phyloP scores from a whole-genome alignment of 1,140 invertebrate species.

The Drosophila nannoptera region DNA sequence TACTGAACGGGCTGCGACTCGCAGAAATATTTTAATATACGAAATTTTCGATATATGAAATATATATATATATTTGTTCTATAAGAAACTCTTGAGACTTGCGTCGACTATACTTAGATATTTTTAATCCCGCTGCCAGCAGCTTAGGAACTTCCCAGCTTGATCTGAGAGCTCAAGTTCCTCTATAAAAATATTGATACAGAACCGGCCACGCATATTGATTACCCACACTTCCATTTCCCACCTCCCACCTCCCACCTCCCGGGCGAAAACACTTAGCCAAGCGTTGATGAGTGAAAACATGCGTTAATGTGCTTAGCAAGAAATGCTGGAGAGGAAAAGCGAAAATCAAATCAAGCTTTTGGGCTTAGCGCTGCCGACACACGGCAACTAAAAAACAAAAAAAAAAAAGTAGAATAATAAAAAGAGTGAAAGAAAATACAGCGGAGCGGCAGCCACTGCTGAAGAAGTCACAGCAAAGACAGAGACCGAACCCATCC shows the following conservation, averaged over 20 bases:
- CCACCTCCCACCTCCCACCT: background rate
- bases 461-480: constrained; percentile 35
- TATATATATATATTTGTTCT: too few relatives aligned
- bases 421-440: constrained; percentile 26
- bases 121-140: too few relatives aligned
- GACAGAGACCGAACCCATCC: constrained; percentile 27
- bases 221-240: too few relatives aligned
- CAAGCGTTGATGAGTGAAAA: constrained; percentile 71
- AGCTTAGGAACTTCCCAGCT: too few relatives aligned
- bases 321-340: constrained; percentile 16
- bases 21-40: background rate
- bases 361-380: constrained; percentile 54
- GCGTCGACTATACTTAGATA: too few relatives aligned
- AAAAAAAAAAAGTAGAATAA: constrained; percentile 39
- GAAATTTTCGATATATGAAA: background rate
- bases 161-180: background rate
- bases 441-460: background rate
- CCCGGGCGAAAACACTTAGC: constrained; percentile 45
- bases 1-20: constrained; percentile 25
- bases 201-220: constrained; percentile 5
- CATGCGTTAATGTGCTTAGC: constrained; percentile 65
- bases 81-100: too few relatives aligned
- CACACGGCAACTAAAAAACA: constrained; percentile 48
- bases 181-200: constrained; percentile 22
- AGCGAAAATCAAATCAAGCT: constrained; percentile 70